Conservation (phyloP, 2,888 invertebrate genomes). For the Drosophila trichaetosa region DNA sequence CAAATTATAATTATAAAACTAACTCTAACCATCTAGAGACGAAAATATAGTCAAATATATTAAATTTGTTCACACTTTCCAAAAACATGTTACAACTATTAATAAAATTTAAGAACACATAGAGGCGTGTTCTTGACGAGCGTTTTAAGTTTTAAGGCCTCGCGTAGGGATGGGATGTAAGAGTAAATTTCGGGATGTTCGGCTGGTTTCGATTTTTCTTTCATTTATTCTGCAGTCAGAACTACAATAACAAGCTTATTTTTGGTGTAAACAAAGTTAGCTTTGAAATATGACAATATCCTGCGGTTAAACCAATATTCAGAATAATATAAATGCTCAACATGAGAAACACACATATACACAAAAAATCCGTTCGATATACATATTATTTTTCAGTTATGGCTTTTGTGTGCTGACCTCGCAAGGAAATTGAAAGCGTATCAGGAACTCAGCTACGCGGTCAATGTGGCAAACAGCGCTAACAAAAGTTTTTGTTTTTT, state of each 20-base stretch:
- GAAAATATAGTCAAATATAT: not conserved
- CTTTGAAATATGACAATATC: slow-evolving; percentile 8
- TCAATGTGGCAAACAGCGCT: slow-evolving; percentile 67
- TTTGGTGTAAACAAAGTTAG: not conserved
- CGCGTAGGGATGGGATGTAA: not conserved
- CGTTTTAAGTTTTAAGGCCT: not conserved
- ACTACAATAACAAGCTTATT: not conserved
- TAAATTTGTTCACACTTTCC: not conserved
- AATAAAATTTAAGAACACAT: no score
- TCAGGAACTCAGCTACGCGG: slow-evolving; percentile 67
- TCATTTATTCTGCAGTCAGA: not conserved
- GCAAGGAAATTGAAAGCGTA: slow-evolving; percentile 77
- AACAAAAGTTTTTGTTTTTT: slow-evolving; percentile 55
- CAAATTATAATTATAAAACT: not conserved
- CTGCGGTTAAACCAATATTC: slow-evolving; percentile 2
- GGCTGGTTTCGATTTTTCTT: not conserved
- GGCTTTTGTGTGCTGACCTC: slow-evolving; percentile 48
- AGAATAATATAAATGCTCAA: not conserved
- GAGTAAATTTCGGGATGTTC: no score
- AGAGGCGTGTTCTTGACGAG: not conserved
- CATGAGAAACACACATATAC: slow-evolving; percentile 7
- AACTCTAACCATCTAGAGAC: not conserved
- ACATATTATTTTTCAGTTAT: slow-evolving; percentile 32
- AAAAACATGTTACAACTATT: not conserved
- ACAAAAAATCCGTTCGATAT: slow-evolving; percentile 3